Evolutionary conservation across 2,888 invertebrate genomes (phyloP), one percentile per base, ranked within the genome.

Genomic region (Nomada hirtipes): DNA sequence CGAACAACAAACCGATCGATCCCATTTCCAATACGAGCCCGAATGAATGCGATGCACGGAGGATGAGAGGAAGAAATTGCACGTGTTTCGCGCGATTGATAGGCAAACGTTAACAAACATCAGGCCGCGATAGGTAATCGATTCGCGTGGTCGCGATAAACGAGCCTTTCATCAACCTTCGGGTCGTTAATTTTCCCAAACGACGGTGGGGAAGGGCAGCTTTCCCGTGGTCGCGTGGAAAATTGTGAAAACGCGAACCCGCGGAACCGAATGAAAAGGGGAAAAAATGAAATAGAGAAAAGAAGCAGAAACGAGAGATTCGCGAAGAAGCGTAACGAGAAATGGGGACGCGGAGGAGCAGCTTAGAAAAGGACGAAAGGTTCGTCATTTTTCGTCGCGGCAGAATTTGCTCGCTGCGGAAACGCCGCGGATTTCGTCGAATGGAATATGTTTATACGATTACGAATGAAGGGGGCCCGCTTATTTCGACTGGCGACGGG

Each of bases 141-240:
- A 69, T 75, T 69, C 44, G 11, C 68, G n/a, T 4, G 42, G 70
- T 47, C n/a, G 9, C 61, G 36, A 61, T 36, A 44, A 76, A 55
- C 29, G 53, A 29, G 53, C 50, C 29, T 69, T 69, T 59, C 53
- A 20, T 18, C 61, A 70, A 70, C 60, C 44, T 61, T 55, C 70
- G 42, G n/a, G n/a, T 68, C 74, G 59, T 74, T 68, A 52, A 26
- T 74, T 74, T 18, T 42, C 23, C 50, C 47, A 47, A 13, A 13
- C 47, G 29, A 29, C 7, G 29, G 7, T 7, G 29, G 29, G 29
- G 29, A 26, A n/a, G 50, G 10, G n/a, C 20, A 29, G n/a, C 57
- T 47, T 36, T 20, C 47, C 26, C 23, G 57, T 57, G 57, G 23
- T 20, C 20, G 23, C 15, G 20, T 47, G 23, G 15, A 65, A 65